A percentile compares a stretch with the other conserved stretches of the same genome.
Evolutionary conservation across 2,113 vertebrate species (phyloP).

Genomic region (Lamprologus lemairii): DNA sequence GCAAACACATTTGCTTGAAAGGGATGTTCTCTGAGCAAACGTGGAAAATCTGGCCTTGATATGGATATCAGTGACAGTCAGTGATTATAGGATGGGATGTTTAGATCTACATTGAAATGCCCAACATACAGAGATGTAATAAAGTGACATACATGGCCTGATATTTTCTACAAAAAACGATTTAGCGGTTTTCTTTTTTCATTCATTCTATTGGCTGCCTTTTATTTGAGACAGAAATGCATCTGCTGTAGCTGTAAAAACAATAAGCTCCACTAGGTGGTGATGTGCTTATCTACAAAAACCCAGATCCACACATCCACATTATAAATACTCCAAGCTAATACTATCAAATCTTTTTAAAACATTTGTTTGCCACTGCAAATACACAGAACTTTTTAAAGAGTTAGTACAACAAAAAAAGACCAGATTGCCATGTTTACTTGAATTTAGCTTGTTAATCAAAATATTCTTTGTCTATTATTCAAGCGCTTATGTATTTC

Average conservation of each 20-base stretch:
- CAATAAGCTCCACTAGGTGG: conserved; percentile 45
- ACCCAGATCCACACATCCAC: conserved; percentile 1
- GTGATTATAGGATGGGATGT: conserved; percentile 21
- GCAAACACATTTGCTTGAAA: conserved; percentile 64
- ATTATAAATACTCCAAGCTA: conserved; percentile 29
- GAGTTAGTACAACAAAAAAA: conserved; percentile 30
- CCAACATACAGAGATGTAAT: neutral
- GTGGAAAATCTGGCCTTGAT: conserved; percentile 31
- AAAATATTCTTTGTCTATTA: conserved; percentile 47
- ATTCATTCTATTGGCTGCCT: neutral
- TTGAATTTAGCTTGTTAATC: conserved; percentile 34
- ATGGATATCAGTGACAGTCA: conserved; percentile 37
- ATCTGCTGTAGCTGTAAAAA: neutral
- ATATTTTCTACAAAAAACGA: neutral
- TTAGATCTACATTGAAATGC: conserved; percentile 29
- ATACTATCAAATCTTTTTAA: conserved; percentile 45
- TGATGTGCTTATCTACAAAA: conserved; percentile 12
- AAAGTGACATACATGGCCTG: neutral
- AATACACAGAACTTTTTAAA: conserved; percentile 38
- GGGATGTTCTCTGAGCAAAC: conserved; percentile 56
- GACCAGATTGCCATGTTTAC: conserved; percentile 48
- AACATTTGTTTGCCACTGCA: conserved; percentile 39
- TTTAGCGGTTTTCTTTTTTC: neutral
- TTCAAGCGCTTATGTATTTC: conserved; percentile 34
- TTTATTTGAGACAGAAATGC: neutral